Percentiles rank a stretch among this genome's conserved stretches.
These are phyloP conservation scores for Caenorhabditis afra DNA, from an alignment of 2,888 invertebrate species.

Conservation along the genomic window DNA sequence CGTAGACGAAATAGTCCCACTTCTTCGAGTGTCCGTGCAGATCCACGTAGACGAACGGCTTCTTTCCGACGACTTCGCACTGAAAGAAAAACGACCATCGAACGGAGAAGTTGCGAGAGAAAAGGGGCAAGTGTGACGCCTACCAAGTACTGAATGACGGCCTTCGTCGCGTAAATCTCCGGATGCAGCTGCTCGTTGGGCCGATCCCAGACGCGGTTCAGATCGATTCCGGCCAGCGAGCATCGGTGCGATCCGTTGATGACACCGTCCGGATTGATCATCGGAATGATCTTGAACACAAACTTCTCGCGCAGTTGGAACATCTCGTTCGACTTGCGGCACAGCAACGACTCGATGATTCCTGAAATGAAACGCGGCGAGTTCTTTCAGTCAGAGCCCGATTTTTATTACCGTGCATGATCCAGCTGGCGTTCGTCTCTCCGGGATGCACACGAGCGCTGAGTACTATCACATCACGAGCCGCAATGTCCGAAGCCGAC, in stretches of 20 bases:
- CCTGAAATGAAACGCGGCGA: conserved; percentile 33
- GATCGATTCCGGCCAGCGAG: conserved; percentile 89
- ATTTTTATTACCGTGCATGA: conserved; percentile 90
- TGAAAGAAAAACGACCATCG: too few relatives aligned
- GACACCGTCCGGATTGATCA: conserved; percentile 92
- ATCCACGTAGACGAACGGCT: conserved; percentile 88
- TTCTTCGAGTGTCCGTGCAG: conserved; percentile 94
- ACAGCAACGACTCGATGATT: conserved; percentile 63
- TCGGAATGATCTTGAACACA: conserved; percentile 90
- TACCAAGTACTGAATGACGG: conserved; percentile 81
- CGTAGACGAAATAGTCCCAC: conserved; percentile 91
- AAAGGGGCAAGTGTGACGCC: neutral
- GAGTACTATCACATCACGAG: conserved; percentile 84
- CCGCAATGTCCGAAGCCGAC: conserved; percentile 77
- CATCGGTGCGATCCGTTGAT: conserved; percentile 83
- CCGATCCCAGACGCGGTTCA: conserved; percentile 90
- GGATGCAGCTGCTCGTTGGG: conserved; percentile 94
- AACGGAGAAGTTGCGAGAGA: neutral
- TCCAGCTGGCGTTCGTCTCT: conserved; percentile 91
- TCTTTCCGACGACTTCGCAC: conserved; percentile 68
- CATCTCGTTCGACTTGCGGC: conserved; percentile 80
- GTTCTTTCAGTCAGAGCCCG: too few relatives aligned
- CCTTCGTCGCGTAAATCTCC: conserved; percentile 91
- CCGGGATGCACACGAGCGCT: conserved; percentile 90
- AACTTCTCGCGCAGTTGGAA: conserved; percentile 85